These are phyloP conservation scores for Ophraella communa DNA, from an alignment of 2,888 invertebrate genomes.

Conservation along the genomic window DNA sequence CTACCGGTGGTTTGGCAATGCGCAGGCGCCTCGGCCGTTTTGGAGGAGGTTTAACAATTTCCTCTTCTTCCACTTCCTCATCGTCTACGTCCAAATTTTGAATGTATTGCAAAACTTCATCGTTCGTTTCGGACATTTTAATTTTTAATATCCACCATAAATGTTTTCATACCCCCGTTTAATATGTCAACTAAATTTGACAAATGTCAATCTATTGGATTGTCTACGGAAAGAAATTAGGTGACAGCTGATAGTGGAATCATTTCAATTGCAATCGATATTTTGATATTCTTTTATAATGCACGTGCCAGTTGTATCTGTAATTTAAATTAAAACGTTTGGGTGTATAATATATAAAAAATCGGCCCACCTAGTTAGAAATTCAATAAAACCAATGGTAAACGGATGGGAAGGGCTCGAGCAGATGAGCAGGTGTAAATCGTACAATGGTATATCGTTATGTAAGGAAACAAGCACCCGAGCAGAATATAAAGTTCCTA, in stretches of 20 bases:
- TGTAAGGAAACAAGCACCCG: constrained; percentile 24
- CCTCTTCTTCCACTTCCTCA: neutral
- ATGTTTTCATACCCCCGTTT: no score
- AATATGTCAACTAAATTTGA: no score
- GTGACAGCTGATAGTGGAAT: no score
- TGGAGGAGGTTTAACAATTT: neutral
- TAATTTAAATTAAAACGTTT: neutral
- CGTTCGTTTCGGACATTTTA: constrained; percentile 1
- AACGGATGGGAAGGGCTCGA: constrained; percentile 15
- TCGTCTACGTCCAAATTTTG: neutral
- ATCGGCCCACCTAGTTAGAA: constrained; percentile 7
- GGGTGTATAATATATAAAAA: neutral
- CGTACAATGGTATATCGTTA: constrained; percentile 27
- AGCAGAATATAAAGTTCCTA: constrained; percentile 18
- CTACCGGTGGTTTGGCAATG: neutral
- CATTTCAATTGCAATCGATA: no score
- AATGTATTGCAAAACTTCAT: neutral
- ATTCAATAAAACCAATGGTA: constrained; percentile 5
- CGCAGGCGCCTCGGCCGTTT: neutral
- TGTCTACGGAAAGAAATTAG: no score
- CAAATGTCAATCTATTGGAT: neutral
- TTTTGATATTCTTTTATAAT: no score
- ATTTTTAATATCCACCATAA: no score
- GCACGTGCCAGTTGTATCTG: neutral
- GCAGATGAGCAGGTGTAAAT: constrained; percentile 19